Evolutionary conservation across 2,113 vertebrate genomes (phyloP), one percentile per base, ranked within the genome.

Genomic region (Nipponia nippon): DNA sequence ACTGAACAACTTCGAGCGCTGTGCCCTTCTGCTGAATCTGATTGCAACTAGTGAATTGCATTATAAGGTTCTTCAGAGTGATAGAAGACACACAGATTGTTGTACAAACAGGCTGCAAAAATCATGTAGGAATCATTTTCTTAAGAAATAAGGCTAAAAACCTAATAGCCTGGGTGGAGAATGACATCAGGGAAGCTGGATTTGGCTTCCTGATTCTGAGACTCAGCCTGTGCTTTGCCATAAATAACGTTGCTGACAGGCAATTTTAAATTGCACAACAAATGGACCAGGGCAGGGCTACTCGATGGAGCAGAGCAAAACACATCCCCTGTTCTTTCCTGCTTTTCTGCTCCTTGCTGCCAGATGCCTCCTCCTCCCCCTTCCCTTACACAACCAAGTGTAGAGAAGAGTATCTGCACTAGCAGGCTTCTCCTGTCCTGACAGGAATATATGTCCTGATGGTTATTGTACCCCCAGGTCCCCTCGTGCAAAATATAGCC

Each of bases 241-340:
- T 91, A 97, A 97, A 96, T 95, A 97, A 93, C 1, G 16, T 50
- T 95, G 93, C 97, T 97, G 97, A 96, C 93, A 80, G 67, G 93
- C 87, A 90, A 71, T 95, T 96, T 95, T 89, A 70, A 89, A 83
- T 94, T 94, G 94, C 89, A 75, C 84, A 95, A 95, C 75, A 83
- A 97, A 91, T 82, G 93, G 93, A 72, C 78, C 83, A 87, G 86
- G 86, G 91, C 76, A 92, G 77, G 77, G 87, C 89, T 94, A 61
- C 80, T 59, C 0, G 1, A 89, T 36, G 40, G 77, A 82, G 70
- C 52, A 79, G 26, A 79, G 70, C 65, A 82, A 75, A 96, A 55
- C 40, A 76, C 27, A 53, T 67, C 49, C 84, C 19, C 34, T 55
- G 4, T 21, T 63, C 83, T 96, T 71, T 61, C 81, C 70, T 85